phyloP scores from a whole-genome alignment of 2,113 vertebrate genomes.

The Nyctereutes procyonoides region DNA sequence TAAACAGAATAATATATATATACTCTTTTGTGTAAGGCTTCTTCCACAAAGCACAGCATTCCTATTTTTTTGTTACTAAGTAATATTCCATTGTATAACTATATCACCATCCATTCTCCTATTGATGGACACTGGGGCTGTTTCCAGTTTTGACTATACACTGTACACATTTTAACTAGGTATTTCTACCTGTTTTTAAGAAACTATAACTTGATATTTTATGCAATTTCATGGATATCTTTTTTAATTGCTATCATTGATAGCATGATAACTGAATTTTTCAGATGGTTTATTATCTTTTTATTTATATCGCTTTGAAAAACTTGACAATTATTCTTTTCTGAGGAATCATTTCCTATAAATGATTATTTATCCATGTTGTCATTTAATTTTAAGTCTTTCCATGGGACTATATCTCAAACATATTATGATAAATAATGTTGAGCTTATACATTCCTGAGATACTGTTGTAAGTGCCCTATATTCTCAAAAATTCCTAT shows the following conservation, averaged over 20 bases:
- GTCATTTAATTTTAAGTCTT: slow-evolving; percentile 37
- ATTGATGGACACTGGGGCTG: neutral
- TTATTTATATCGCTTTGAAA: slow-evolving; percentile 30
- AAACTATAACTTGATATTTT: neutral
- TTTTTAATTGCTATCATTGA: neutral
- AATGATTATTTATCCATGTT: neutral
- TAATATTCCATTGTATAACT: neutral
- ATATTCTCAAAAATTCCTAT: neutral
- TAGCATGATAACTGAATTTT: slow-evolving; percentile 21
- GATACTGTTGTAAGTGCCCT: neutral
- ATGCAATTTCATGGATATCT: neutral
- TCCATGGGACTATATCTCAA: neutral
- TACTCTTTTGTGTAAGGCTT: neutral
- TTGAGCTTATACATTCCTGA: neutral
- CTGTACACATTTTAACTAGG: neutral
- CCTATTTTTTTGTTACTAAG: slow-evolving; percentile 50
- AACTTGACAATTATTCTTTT: slow-evolving; percentile 16
- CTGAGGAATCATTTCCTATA: slow-evolving; percentile 22
- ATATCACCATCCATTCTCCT: slow-evolving; percentile 22
- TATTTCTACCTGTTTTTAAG: slow-evolving; percentile 35
- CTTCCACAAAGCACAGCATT: neutral
- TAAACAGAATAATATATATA: neutral
- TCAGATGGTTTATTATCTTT: slow-evolving; percentile 17
- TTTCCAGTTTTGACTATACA: neutral
- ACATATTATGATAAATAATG: neutral